phyloP scores from a whole-genome alignment of 2,797 vertebrate species.

The Acipenser oxyrinchus region DNA sequence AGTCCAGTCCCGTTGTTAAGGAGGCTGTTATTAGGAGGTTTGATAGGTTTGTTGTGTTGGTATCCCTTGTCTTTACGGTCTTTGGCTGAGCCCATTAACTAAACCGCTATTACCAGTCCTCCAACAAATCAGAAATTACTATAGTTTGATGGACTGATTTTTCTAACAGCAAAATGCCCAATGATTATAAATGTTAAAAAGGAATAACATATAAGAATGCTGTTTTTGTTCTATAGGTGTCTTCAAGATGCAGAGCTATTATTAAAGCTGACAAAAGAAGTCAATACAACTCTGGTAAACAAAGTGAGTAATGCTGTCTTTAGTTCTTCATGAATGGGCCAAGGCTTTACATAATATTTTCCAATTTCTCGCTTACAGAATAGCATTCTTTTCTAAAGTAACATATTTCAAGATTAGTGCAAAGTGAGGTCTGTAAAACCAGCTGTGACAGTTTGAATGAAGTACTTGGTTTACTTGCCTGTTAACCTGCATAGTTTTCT shows the following conservation, averaged over 20 bases:
- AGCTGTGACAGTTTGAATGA: too few species aligned
- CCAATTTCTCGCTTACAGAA: too few species aligned
- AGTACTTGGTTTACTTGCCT: neutral
- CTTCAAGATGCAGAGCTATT: slow-evolving; percentile 82
- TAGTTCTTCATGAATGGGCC: too few species aligned
- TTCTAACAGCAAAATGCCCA: neutral
- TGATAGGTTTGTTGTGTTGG: too few species aligned
- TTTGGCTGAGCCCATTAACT: too few species aligned
- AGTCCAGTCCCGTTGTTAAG: too few species aligned
- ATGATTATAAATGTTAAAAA: neutral
- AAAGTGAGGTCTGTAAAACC: too few species aligned
- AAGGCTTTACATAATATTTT: too few species aligned
- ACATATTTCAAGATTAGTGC: neutral
- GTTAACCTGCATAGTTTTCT: neutral
- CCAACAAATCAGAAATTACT: too few species aligned
- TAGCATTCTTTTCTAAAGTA: neutral
- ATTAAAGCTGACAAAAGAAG: slow-evolving; percentile 69
- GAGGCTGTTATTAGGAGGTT: too few species aligned
- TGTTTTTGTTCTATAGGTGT: slow-evolving; percentile 59
- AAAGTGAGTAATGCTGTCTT: slow-evolving; percentile 60
- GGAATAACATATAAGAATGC: slow-evolving; percentile 3
- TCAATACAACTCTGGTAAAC: slow-evolving; percentile 70
- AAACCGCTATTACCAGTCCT: too few species aligned
- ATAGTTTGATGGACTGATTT: neutral
- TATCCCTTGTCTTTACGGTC: too few species aligned